These are phyloP conservation scores for Pteropus rufus DNA, from an alignment of 2,797 vertebrate genomes.

Conservation along the genomic window DNA sequence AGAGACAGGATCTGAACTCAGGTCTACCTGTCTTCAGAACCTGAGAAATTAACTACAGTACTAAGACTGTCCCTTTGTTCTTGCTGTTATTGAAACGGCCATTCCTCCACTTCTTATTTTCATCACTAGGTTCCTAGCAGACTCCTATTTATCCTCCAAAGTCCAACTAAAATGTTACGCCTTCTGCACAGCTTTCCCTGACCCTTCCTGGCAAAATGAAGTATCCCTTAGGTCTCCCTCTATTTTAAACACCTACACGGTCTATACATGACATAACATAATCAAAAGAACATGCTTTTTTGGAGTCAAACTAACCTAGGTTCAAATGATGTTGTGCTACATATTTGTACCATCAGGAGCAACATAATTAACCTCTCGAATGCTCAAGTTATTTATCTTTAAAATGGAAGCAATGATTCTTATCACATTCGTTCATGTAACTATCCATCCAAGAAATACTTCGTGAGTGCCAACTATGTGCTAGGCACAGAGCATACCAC, in stretches of 20 bases:
- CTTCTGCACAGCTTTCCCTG: neutral
- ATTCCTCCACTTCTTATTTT: neutral
- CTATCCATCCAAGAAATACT: neutral
- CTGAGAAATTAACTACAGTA: neutral
- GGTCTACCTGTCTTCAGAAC: neutral
- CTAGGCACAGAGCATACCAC: neutral
- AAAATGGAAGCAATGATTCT: neutral
- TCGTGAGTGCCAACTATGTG: neutral
- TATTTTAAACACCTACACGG: neutral
- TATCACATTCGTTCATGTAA: neutral
- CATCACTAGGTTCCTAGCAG: neutral
- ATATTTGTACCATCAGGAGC: neutral
- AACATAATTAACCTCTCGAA: neutral
- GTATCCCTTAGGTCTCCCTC: neutral
- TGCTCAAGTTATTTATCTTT: neutral
- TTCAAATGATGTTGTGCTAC: neutral
- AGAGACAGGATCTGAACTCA: neutral
- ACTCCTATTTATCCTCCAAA: neutral
- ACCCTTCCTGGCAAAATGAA: neutral
- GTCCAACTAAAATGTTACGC: neutral
- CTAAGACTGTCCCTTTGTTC: neutral
- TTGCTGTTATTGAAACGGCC: neutral
- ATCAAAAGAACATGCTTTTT: neutral
- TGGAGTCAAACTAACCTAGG: neutral
- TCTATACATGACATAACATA: neutral